Percentiles rank a stretch among this genome's conserved stretches.
Conservation (phyloP, 2,888 invertebrate species). For the Acleris emargana region DNA sequence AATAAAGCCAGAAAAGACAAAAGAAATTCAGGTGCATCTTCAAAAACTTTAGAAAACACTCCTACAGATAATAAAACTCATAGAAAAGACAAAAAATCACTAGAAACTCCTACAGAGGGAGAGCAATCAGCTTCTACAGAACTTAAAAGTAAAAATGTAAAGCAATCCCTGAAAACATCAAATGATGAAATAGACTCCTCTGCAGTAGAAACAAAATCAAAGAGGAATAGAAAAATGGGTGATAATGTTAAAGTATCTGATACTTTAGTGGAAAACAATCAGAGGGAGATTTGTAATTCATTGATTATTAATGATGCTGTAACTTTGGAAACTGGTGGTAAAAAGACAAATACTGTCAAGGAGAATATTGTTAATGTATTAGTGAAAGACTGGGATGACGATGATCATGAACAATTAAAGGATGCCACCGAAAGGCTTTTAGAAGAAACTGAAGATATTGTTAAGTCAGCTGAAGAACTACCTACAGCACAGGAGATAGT, state of each 20-base stretch:
- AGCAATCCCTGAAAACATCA: conserved; percentile 34
- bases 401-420: conserved; percentile 66
- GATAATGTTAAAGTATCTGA: conserved; percentile 36
- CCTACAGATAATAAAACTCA: conserved; percentile 39
- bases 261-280: conserved; percentile 36
- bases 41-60: conserved; percentile 10
- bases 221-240: conserved; percentile 38
- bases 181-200: neutral
- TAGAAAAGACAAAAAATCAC: conserved; percentile 41
- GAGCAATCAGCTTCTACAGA: conserved; percentile 42
- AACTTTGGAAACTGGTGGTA: conserved; percentile 33
- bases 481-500: conserved; percentile 45
- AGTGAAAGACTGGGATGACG: conserved; percentile 82
- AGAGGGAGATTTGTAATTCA: conserved; percentile 38
- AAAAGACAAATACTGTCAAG: conserved; percentile 45
- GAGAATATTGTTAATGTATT: conserved; percentile 77
- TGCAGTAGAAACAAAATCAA: conserved; percentile 40
- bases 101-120: conserved; percentile 35
- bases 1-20: conserved; percentile 23
- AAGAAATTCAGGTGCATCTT: conserved; percentile 7
- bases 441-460: conserved; percentile 47
- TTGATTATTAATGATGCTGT: conserved; percentile 21
- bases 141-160: conserved; percentile 40
- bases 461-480: conserved; percentile 44
- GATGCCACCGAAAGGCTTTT: conserved; percentile 44